These are phyloP conservation scores for Cryptomyrus ogoouensis DNA, from an alignment of 2,113 vertebrate genomes.

Conservation along the genomic window DNA sequence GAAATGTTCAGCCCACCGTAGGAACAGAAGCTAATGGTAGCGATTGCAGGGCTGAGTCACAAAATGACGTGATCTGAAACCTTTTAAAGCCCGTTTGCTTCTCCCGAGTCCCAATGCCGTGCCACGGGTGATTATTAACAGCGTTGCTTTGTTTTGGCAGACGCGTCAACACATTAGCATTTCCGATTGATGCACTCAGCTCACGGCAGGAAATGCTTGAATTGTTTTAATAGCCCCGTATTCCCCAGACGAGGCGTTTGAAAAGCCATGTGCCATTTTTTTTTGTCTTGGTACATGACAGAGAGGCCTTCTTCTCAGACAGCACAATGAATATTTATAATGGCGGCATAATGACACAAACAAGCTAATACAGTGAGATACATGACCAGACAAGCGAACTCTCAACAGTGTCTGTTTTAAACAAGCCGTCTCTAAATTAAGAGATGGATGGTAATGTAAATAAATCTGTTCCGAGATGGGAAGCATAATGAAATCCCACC, in stretches of 20 bases:
- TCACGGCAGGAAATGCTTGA: neutral
- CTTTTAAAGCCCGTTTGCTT: neutral
- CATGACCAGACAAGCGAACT: neutral
- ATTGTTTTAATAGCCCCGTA: neutral
- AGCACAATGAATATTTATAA: constrained; percentile 9
- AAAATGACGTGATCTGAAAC: neutral
- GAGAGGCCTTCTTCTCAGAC: neutral
- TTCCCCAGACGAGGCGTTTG: neutral
- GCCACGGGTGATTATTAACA: neutral
- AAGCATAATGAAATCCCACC: neutral
- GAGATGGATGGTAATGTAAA: neutral
- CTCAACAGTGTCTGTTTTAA: constrained; percentile 9
- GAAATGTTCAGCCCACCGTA: neutral
- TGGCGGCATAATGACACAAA: neutral
- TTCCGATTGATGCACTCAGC: neutral
- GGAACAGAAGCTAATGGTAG: neutral
- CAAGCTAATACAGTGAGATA: neutral
- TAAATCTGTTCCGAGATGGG: neutral
- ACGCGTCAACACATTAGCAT: neutral
- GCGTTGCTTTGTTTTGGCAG: neutral
- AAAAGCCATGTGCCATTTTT: neutral
- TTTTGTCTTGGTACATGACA: neutral
- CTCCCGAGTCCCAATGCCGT: neutral
- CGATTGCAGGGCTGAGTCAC: neutral
- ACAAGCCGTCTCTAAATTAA: neutral